Conservation (phyloP, 2,797 vertebrate genomes). For the Psittacula echo region DNA sequence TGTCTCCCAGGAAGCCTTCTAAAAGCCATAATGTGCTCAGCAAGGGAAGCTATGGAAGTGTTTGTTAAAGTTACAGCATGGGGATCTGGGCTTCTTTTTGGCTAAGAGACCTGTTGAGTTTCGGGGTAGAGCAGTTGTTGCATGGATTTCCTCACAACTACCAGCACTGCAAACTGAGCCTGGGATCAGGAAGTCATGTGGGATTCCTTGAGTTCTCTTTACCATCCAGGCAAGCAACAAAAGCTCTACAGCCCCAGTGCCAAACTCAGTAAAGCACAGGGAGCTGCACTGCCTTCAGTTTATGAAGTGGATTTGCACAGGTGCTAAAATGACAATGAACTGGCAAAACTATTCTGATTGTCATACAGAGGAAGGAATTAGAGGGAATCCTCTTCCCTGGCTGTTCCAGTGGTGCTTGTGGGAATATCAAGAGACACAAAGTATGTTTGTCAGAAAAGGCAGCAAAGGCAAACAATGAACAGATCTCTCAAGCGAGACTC, state of each 20-base stretch:
- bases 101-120: neutral
- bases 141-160: neutral
- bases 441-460: neutral
- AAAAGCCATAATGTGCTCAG: neutral
- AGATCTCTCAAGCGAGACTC: neutral
- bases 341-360: neutral
- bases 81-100: neutral
- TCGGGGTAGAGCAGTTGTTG: neutral
- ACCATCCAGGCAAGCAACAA: neutral
- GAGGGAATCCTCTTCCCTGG: neutral
- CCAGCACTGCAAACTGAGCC: neutral
- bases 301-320: neutral
- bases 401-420: neutral
- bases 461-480: neutral
- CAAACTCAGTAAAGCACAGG: neutral
- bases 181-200: neutral
- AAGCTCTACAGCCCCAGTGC: neutral
- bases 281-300: neutral
- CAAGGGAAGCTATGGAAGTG: neutral
- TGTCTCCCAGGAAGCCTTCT: neutral
- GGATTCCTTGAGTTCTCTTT: neutral
- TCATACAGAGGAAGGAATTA: neutral
- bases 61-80: neutral
- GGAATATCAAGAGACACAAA: neutral
- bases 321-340: neutral